These are phyloP conservation scores for Bagarius yarrelli DNA, from an alignment of 2,113 vertebrate species.

Conservation along the genomic window DNA sequence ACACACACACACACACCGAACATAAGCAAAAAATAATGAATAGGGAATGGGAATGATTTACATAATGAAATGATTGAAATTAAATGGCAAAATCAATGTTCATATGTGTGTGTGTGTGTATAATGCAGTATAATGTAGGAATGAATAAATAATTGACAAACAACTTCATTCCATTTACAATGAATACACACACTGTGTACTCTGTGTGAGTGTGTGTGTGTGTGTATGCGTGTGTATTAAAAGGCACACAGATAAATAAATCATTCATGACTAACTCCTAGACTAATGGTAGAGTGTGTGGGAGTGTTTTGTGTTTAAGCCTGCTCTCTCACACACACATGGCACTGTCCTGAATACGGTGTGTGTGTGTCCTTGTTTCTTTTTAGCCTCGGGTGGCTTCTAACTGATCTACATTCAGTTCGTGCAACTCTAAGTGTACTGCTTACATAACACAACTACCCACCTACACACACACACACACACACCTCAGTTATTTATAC, in stretches of 20 bases:
- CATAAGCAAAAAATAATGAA: too few species aligned
- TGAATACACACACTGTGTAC: not conserved
- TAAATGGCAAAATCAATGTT: too few species aligned
- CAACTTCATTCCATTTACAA: conserved; percentile 41
- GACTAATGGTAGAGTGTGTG: conserved; percentile 37
- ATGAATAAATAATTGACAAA: conserved; percentile 21
- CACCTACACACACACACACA: conserved; percentile 24
- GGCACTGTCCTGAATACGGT: conserved; percentile 38
- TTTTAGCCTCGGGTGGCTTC: not conserved
- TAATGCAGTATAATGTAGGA: conserved; percentile 25
- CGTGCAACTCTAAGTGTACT: conserved; percentile 5
- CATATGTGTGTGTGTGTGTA: not conserved
- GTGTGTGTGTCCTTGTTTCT: conserved; percentile 8
- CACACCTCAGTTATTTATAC: not conserved
- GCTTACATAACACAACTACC: conserved; percentile 42
- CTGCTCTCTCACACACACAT: conserved; percentile 37
- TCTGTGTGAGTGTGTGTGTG: not conserved
- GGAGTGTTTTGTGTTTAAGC: too few species aligned
- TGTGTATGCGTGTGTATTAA: not conserved
- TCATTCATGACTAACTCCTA: not conserved
- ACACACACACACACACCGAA: too few species aligned
- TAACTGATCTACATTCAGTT: conserved; percentile 38
- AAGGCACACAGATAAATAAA: not conserved
- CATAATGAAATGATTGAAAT: too few species aligned
- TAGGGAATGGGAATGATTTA: too few species aligned